Evolutionary conservation across 2,797 vertebrate species (phyloP).

Genomic region (Enteromius unitaeniatus): DNA sequence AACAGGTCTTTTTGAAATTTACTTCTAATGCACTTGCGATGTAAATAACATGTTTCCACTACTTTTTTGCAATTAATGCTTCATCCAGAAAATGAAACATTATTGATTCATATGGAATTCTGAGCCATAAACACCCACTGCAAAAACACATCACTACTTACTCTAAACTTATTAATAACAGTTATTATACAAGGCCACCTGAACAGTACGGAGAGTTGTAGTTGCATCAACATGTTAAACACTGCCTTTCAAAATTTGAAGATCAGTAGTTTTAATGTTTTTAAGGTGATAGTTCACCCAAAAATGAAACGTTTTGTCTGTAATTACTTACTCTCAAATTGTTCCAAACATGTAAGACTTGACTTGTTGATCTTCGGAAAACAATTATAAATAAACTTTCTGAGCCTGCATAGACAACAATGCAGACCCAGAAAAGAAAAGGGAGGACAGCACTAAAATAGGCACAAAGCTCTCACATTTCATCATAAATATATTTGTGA

Average conservation of each 20-base stretch:
- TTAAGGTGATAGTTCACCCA: neutral
- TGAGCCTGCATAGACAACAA: neutral
- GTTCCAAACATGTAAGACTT: neutral
- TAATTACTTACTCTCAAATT: neutral
- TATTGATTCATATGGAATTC: neutral
- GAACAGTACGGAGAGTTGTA: neutral
- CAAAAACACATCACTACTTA: constrained; percentile 14
- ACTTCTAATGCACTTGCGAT: neutral
- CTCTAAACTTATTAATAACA: neutral
- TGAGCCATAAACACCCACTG: neutral
- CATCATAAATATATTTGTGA: neutral
- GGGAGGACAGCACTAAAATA: no score
- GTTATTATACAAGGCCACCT: neutral
- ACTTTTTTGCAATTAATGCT: neutral
- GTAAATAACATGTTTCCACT: neutral
- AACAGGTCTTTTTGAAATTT: neutral
- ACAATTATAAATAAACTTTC: neutral
- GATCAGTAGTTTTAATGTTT: neutral
- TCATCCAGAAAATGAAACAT: neutral
- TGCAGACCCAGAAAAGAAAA: no score
- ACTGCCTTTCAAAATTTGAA: neutral
- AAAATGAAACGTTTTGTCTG: neutral
- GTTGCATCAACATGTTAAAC: neutral
- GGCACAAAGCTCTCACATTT: neutral
- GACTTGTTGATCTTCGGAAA: neutral